These are phyloP conservation scores for Artibeus lituratus DNA, from an alignment of 2,797 vertebrate genomes.

Conservation along the genomic window DNA sequence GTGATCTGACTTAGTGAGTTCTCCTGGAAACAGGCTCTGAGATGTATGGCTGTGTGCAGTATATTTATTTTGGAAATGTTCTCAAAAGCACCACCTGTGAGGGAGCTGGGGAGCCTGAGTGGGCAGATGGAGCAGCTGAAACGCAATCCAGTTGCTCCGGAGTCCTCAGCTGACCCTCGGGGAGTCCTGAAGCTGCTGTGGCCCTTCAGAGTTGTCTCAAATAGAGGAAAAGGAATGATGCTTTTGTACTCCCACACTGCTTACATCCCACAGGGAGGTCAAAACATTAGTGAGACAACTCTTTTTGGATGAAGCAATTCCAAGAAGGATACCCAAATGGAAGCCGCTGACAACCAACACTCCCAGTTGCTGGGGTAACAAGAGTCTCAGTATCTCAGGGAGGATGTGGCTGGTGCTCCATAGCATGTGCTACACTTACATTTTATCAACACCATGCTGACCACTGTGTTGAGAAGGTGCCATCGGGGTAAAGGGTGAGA, in stretches of 20 bases:
- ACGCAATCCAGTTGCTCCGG: background rate
- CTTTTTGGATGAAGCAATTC: background rate
- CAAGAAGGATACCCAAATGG: background rate
- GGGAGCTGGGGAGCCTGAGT: background rate
- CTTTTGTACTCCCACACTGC: background rate
- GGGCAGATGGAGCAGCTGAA: background rate
- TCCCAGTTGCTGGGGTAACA: background rate
- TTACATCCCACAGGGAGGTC: background rate
- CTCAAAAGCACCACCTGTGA: background rate
- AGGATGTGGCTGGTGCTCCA: background rate
- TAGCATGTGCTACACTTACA: background rate
- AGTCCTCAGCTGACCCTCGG: background rate
- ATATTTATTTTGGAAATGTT: background rate
- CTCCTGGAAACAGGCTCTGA: background rate
- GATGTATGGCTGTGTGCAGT: background rate
- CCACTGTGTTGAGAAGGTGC: background rate
- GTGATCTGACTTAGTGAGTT: background rate
- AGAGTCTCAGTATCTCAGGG: background rate
- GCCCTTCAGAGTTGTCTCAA: background rate
- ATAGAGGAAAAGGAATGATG: background rate
- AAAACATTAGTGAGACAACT: background rate
- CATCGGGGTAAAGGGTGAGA: background rate
- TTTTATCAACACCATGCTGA: background rate
- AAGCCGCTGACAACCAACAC: background rate
- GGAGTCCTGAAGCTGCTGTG: background rate